Evolutionary conservation across 2,888 invertebrate species (phyloP).

Genomic region (Drosophila quasianomalipes): DNA sequence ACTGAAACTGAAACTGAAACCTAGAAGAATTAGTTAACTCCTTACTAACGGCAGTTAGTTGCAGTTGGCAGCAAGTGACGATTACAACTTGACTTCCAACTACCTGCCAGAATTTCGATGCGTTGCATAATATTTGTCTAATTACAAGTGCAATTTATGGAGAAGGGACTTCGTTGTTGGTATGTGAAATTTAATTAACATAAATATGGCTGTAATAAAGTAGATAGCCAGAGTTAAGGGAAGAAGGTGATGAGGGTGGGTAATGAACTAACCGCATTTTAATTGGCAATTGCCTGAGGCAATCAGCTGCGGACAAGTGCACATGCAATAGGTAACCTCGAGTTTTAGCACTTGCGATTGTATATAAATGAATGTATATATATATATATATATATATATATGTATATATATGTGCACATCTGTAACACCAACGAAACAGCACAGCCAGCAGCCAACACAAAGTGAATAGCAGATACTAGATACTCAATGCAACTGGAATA

Average conservation of each 20-base stretch:
- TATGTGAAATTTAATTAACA: constrained; percentile 40
- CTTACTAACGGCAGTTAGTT: background rate
- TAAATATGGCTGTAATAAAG: constrained; percentile 42
- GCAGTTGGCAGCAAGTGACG: background rate
- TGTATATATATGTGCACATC: background rate
- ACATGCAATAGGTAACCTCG: constrained; percentile 4
- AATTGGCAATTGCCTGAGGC: constrained; percentile 59
- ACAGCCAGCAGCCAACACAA: background rate
- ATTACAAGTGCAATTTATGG: constrained; percentile 20
- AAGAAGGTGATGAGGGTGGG: constrained; percentile 8
- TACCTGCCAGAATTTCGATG: background rate
- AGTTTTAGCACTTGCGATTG: constrained; percentile 9
- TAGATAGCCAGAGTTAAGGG: constrained; percentile 12
- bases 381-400: background rate
- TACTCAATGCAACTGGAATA: constrained; percentile 18
- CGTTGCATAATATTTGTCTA: constrained; percentile 24
- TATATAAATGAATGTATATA: background rate
- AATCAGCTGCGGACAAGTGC: constrained; percentile 36
- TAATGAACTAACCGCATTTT: constrained; percentile 46
- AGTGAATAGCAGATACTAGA: background rate
- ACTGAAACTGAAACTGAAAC: background rate
- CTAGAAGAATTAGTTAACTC: background rate
- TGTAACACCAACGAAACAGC: background rate
- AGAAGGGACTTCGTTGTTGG: constrained; percentile 4
- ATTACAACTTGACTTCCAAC: background rate